A percentile compares a stretch with the other conserved stretches of the same genome.
phyloP scores from a whole-genome alignment of 2,888 invertebrate species.

The Ethmia dodecea region DNA sequence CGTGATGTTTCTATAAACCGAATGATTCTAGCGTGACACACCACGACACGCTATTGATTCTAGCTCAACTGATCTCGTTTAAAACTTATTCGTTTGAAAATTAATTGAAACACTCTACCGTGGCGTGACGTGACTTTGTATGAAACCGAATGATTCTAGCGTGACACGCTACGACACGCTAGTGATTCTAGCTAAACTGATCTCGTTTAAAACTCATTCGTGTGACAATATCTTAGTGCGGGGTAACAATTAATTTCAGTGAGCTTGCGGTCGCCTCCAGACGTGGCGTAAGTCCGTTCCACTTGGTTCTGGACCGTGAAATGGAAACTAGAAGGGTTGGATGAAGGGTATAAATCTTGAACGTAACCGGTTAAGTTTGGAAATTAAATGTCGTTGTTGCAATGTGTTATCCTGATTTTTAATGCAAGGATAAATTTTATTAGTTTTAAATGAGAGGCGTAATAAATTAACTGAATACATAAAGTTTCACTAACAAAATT shows the following conservation, averaged over 20 bases:
- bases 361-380: neutral
- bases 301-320: slow-evolving; percentile 21
- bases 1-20: too few species aligned
- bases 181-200: too few species aligned
- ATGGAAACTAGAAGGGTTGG: neutral
- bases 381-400: neutral
- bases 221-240: slow-evolving; percentile 56
- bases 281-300: slow-evolving; percentile 38
- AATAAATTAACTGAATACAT: too few species aligned
- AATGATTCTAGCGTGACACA: too few species aligned
- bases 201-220: slow-evolving; percentile 52
- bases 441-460: neutral
- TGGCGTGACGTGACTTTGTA: too few species aligned
- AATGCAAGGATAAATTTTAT: neutral
- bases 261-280: slow-evolving; percentile 60
- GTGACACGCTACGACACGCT: too few species aligned
- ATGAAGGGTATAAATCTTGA: neutral
- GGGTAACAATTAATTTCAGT: slow-evolving; percentile 63
- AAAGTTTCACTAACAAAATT: too few species aligned
- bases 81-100: too few species aligned
- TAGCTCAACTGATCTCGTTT: too few species aligned
- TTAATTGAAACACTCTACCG: too few species aligned
- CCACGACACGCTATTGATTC: too few species aligned
- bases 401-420: neutral
- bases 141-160: too few species aligned